Evolutionary conservation across 2,113 vertebrate species (phyloP), one percentile per base, ranked within the genome.

Genomic region (Anthoscopus minutus): DNA sequence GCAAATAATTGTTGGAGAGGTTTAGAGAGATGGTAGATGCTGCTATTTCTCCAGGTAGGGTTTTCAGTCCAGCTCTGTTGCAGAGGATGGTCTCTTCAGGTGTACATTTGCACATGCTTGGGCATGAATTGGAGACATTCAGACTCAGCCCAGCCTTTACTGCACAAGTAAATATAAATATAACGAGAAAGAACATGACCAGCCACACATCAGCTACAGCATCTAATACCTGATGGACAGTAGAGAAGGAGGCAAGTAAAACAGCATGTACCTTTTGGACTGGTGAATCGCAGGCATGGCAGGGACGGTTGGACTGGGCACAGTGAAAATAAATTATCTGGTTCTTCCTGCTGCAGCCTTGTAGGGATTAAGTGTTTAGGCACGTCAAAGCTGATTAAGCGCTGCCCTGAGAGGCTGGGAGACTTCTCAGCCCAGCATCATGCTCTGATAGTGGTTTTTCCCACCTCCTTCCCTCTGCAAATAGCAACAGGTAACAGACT

Each of bases 1-100:
- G 58, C 67, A 97, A 64, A 22, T 90, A 89, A 44, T 97, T 97
- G 30, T 95, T 93, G 24, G 97, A 96, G 56, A 97, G 94, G 82
- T 94, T 96, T 28, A 97, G 53, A 21, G 96, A 95, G 56, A 88
- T 19, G 1, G 95, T 94, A 42, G 97, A 95, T 13, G 95, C 50
- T 40, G 96, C 95, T 40, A 97, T 88, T 66, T 96, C 95, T 78
- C 12, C 81, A 11, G 97, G 97, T 9, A 97, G 81, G 21, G 74
- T 73, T 88, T 88, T 88, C 86, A 97, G 87, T n/a, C 97, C 97
- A 0, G 95, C 80, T 78, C 81, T 80, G 67, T 91, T 73, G 42
- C 97, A 97, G 53, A 82, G 91, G 15, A 95, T 94, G 25, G 58
- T 86, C 35, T 93, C 86, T 35, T 93, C 92, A 17, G 88, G 19